These are phyloP conservation scores for Leptothorax acervorum DNA, from an alignment of 2,888 invertebrate species.

Conservation along the genomic window DNA sequence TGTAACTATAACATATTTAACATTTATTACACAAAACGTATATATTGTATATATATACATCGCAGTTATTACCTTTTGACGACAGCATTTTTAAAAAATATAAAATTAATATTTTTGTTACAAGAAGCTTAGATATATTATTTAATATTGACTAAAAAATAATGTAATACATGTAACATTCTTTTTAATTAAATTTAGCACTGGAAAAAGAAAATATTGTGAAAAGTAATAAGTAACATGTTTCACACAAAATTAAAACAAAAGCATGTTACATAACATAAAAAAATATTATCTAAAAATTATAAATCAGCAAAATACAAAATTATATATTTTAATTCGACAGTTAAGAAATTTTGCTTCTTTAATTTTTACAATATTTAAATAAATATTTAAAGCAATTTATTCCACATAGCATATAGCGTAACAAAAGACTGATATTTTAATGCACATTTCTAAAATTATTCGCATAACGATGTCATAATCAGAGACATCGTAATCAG, in stretches of 20 bases:
- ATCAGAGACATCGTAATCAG: conserved; percentile 29
- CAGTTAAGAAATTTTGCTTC: background rate
- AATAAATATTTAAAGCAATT: background rate
- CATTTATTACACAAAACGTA: background rate
- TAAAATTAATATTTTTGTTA: background rate
- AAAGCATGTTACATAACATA: no score
- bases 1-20: background rate
- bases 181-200: background rate
- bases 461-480: conserved; percentile 31
- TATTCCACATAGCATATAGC: background rate
- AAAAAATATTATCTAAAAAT: background rate
- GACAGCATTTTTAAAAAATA: background rate
- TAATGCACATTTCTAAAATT: background rate
- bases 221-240: background rate
- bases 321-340: background rate
- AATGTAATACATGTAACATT: background rate
- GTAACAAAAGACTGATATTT: background rate
- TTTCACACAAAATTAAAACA: background rate
- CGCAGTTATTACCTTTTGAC: background rate
- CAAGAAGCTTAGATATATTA: background rate
- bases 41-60: background rate
- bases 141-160: background rate
- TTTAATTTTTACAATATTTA: background rate
- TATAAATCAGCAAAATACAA: background rate
- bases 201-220: no score